Evolutionary conservation across 2,113 vertebrate genomes (phyloP).

Genomic region (Pangasianodon gigas): DNA sequence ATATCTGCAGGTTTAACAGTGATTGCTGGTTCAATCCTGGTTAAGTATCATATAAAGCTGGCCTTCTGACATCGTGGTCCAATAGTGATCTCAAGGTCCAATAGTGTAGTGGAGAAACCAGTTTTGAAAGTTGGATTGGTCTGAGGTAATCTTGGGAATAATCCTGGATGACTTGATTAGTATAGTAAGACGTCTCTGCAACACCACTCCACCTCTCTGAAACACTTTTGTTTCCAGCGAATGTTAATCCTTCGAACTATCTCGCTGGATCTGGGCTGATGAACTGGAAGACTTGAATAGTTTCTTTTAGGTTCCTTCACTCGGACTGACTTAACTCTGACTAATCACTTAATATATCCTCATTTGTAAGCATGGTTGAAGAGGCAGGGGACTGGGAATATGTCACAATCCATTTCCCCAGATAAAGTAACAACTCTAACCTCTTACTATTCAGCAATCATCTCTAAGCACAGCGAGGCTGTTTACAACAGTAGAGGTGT

Average conservation of each 20-base stretch:
- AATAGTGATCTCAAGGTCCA: not conserved
- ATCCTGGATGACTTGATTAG: not conserved
- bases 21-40: not conserved
- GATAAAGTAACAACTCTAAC: not conserved
- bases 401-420: not conserved
- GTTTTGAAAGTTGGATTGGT: not conserved
- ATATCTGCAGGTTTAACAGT: not conserved
- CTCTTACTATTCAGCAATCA: conserved; percentile 15
- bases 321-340: not conserved
- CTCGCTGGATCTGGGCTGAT: not conserved
- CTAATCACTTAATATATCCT: not conserved
- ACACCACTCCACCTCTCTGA: not conserved
- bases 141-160: not conserved
- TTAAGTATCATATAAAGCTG: not conserved
- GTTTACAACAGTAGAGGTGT: conserved; percentile 8
- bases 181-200: not conserved
- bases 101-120: not conserved
- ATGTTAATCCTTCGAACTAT: not conserved
- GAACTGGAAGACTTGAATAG: not conserved
- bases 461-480: not conserved
- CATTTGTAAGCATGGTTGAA: not conserved
- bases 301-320: not conserved
- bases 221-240: not conserved
- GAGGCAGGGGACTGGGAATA: not conserved
- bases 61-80: not conserved